Percentiles rank a stretch among this genome's conserved stretches.
These are phyloP conservation scores for Aphrocallistes beatrix DNA, from an alignment of 37 sponge, comb jelly and placozoan genomes.

Conservation along the genomic window DNA sequence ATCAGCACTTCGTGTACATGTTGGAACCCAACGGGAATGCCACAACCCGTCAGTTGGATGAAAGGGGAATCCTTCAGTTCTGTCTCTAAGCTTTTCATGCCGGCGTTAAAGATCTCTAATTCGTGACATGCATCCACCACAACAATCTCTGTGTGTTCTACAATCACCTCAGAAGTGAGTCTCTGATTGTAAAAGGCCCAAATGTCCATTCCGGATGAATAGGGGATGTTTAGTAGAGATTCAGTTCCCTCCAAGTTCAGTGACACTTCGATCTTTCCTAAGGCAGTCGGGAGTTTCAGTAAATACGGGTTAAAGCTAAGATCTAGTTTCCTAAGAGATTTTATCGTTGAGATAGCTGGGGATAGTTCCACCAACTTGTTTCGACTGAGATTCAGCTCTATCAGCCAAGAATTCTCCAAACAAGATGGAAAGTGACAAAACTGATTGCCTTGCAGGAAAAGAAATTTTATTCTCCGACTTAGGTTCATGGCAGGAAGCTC, in stretches of 20 bases:
- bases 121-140: not conserved
- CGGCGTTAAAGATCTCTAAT: not conserved
- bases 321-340: not conserved
- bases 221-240: not conserved
- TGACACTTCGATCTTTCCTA: not conserved
- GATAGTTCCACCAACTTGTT: not conserved
- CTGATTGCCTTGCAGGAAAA: not conserved
- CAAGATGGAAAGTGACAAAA: slow-evolving; percentile 13
- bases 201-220: not conserved
- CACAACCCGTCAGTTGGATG: not conserved
- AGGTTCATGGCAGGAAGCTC: not conserved
- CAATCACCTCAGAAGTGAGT: not conserved
- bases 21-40: not conserved
- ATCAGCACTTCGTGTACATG: not conserved
- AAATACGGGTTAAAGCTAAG: not conserved
- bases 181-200: slow-evolving; percentile 2
- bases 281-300: not conserved
- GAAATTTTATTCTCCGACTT: not conserved
- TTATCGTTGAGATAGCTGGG: not conserved
- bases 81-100: not conserved
- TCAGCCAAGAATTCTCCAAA: not conserved
- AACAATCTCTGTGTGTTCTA: not conserved
- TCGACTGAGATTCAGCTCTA: not conserved
- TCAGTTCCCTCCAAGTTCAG: not conserved
- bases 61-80: not conserved